Evolutionary conservation across 2,888 invertebrate genomes (phyloP).

Genomic region (Pheosia gnoma): DNA sequence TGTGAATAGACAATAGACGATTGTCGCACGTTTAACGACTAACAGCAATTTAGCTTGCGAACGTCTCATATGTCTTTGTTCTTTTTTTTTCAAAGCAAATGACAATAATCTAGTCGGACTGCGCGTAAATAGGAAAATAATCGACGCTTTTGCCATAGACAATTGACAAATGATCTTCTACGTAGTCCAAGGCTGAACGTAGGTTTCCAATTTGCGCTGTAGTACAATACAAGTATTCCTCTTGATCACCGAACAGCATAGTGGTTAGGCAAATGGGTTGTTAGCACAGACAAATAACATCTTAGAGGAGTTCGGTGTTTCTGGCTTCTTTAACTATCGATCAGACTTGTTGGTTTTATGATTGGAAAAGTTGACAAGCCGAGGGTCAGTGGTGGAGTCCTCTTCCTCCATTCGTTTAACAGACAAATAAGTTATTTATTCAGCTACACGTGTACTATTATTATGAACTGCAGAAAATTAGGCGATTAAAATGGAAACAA

Average conservation of each 20-base stretch:
- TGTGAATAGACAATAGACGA: constrained; percentile 12
- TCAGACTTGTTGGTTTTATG: no score
- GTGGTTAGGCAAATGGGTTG: constrained; percentile 8
- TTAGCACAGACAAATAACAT: constrained; percentile 27
- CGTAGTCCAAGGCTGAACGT: background rate
- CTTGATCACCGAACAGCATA: constrained; percentile 1
- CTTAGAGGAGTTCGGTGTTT: no score
- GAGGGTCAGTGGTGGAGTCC: no score
- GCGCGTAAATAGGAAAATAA: constrained; percentile 29
- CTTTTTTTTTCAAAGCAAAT: constrained; percentile 27
- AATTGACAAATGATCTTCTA: background rate
- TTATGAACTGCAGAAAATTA: background rate
- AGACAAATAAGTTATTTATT: constrained; percentile 7
- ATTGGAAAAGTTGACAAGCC: no score
- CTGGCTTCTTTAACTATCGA: no score
- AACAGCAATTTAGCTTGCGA: constrained; percentile 28
- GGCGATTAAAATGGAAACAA: no score
- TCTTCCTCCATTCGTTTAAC: no score
- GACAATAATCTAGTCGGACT: constrained; percentile 24
- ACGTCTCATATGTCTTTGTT: constrained; percentile 25
- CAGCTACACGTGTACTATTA: constrained; percentile 20
- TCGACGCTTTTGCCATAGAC: constrained; percentile 14
- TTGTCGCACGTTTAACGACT: constrained; percentile 19
- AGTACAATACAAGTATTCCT: background rate
- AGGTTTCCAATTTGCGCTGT: background rate